Evolutionary conservation across 1,140 invertebrate genomes (phyloP).

Genomic region (Drosophila triauraria): DNA sequence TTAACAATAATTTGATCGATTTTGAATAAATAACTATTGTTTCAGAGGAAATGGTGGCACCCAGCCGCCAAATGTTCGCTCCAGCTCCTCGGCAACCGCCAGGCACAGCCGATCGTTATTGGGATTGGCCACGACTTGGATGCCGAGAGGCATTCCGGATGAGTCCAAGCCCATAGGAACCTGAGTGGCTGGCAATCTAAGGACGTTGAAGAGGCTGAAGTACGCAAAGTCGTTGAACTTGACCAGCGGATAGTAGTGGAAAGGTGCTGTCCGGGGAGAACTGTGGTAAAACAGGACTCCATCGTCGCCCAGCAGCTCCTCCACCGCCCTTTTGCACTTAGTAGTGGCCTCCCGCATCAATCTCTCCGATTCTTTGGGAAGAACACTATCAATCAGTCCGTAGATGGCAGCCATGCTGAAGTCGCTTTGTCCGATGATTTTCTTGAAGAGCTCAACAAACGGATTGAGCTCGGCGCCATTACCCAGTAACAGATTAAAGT

Average conservation of each 20-base stretch:
- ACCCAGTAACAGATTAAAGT: slow-evolving; percentile 88
- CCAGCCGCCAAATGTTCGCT: slow-evolving; percentile 94
- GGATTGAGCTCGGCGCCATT: slow-evolving; percentile 87
- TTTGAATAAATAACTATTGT: slow-evolving; percentile 10
- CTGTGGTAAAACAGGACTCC: slow-evolving; percentile 95
- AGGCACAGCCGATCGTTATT: slow-evolving; percentile 93
- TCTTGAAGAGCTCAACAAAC: slow-evolving; percentile 87
- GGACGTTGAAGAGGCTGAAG: slow-evolving; percentile 94
- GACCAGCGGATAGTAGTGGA: slow-evolving; percentile 93
- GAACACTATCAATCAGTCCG: slow-evolving; percentile 87
- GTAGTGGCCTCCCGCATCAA: slow-evolving; percentile 88
- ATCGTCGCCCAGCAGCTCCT: slow-evolving; percentile 90
- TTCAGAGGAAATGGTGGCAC: slow-evolving; percentile 86
- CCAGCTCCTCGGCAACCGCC: slow-evolving; percentile 93
- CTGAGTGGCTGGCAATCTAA: slow-evolving; percentile 94
- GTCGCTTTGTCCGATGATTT: slow-evolving; percentile 87
- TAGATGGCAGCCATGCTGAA: slow-evolving; percentile 89
- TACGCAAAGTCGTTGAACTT: slow-evolving; percentile 95
- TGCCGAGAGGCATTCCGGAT: slow-evolving; percentile 91
- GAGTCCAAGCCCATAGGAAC: slow-evolving; percentile 90
- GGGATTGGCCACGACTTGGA: slow-evolving; percentile 92
- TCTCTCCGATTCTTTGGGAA: slow-evolving; percentile 87
- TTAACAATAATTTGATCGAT: slow-evolving; percentile 2
- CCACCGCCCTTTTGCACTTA: slow-evolving; percentile 87
- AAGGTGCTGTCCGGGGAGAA: slow-evolving; percentile 92